Evolutionary conservation across 1,140 invertebrate species (phyloP), one percentile per base, ranked within the genome.

Genomic region (Samia ricini): DNA sequence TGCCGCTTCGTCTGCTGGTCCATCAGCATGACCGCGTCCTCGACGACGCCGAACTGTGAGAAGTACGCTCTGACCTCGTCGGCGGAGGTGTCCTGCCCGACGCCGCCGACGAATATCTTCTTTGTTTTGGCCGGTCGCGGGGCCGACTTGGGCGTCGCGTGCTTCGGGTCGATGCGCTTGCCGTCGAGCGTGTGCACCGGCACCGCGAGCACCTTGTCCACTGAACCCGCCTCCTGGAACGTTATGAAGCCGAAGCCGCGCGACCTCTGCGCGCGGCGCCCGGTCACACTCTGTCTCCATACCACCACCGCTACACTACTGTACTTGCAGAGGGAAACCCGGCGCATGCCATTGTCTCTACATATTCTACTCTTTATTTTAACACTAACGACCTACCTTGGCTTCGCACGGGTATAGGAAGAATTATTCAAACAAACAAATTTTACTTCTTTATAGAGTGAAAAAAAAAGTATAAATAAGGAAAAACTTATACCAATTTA

Each of bases 171-270:
- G 79, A 98, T 98, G 91, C 98, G 97, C 92, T 98, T 98, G 62
- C 97, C 97, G 87, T 98, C 97, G 64, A 98, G 92, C 60, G 96
- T 97, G 92, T 98, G 97, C 66, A 97, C 96, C 58, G 96, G 96
- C 67, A 89, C 83, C 8, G 83, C 85, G 15, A 98, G 93, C 56
- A 98, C 96, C 88, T 97, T 97, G 87, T 97, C 96, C 60, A 97
- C 97, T 81, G 95, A 96, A 65, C 94, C 93, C 33, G 96, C 95
- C 85, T 97, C 96, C 81, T 96, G 94, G 91, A 98, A 98, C 81
- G 96, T 97, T 81, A 98, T 97, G 92, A 98, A 98, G 74, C 96
- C 97, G 91, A 98, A 98, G 74, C 97, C 97, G 76, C 97, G 94
- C 92, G 96, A 97, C 85, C 96, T 94, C 96, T 97, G 93, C 84